Percentiles rank a stretch among this genome's conserved stretches.
Conservation (phyloP, 1,140 invertebrate species). For the Pseudachorutes palmiensis region DNA sequence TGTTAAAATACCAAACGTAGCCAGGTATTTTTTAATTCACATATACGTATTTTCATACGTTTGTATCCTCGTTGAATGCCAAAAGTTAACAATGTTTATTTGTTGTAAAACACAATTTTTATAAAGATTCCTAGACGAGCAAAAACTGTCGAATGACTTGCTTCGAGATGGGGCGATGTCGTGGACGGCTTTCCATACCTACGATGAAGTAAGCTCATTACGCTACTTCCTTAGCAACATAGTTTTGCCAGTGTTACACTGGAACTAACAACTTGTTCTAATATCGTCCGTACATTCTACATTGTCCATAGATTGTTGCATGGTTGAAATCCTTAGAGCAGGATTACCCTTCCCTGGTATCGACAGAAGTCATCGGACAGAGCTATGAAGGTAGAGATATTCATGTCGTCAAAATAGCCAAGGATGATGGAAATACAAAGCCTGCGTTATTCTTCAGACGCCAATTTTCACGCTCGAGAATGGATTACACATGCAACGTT, state of each 20-base stretch:
- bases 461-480: constrained; percentile 48
- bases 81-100: not conserved
- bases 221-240: not conserved
- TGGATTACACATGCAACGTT: constrained; percentile 69
- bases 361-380: not conserved
- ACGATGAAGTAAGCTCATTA: not conserved
- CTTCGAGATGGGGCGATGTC: not conserved
- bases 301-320: not conserved
- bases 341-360: not conserved
- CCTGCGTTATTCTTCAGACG: not conserved
- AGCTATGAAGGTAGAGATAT: not conserved
- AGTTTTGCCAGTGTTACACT: not conserved
- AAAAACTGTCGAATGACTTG: not conserved
- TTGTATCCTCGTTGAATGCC: too few species aligned
- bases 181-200: not conserved
- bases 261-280: not conserved
- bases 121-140: not conserved
- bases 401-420: not conserved
- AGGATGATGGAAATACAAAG: not conserved
- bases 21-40: not conserved
- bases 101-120: not conserved
- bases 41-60: not conserved
- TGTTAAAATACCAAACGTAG: not conserved
- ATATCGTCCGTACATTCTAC: not conserved
- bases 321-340: not conserved